phyloP scores from a whole-genome alignment of 2,113 vertebrate species.

The Ptilonorhynchus violaceus region DNA sequence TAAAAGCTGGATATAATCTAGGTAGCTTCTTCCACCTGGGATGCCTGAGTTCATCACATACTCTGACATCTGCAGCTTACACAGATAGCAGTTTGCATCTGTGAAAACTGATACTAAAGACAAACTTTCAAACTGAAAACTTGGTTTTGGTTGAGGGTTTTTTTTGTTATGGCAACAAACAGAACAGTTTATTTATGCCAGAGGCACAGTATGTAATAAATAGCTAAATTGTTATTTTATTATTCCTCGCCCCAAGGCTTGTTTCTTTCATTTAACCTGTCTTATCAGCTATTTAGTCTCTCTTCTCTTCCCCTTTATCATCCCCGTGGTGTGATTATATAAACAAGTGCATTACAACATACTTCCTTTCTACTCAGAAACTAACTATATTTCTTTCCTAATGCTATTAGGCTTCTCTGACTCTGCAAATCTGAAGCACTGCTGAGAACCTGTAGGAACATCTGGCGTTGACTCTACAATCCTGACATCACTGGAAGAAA shows the following conservation, averaged over 20 bases:
- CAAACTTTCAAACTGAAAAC: neutral
- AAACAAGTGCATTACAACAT: neutral
- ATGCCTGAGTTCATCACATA: neutral
- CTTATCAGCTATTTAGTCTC: neutral
- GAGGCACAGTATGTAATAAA: neutral
- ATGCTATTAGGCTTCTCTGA: neutral
- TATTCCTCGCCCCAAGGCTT: neutral
- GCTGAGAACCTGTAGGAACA: neutral
- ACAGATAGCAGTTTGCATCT: neutral
- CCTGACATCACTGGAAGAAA: neutral
- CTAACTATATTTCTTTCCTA: neutral
- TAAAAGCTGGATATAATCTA: neutral
- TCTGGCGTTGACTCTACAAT: neutral
- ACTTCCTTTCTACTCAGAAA: neutral
- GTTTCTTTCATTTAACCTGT: neutral
- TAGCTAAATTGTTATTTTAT: neutral
- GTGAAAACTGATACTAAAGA: neutral
- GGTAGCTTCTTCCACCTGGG: neutral
- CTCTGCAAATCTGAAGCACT: neutral
- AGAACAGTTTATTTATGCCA: neutral
- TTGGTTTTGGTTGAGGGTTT: neutral
- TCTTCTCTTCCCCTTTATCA: neutral
- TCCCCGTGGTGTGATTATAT: neutral
- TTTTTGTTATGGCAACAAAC: neutral
- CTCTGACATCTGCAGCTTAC: neutral